Percentiles rank a stretch among this genome's conserved stretches.
phyloP scores from a whole-genome alignment of 2,888 invertebrate species.

The Chesias legatella region DNA sequence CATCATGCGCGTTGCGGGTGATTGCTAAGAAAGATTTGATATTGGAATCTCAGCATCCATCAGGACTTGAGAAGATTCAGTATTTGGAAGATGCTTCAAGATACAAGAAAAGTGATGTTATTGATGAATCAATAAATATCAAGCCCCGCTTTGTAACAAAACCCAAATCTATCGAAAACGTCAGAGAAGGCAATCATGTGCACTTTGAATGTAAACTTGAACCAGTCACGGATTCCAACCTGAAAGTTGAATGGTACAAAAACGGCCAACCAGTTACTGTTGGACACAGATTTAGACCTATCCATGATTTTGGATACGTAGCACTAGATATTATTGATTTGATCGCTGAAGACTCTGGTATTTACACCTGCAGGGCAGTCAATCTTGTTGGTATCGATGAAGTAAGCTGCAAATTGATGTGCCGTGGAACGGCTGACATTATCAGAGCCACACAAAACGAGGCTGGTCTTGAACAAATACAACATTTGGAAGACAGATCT shows the following conservation, averaged over 20 bases:
- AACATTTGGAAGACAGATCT: constrained; percentile 91
- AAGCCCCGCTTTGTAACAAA: constrained; percentile 92
- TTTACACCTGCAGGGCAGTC: constrained; percentile 95
- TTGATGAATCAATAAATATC: constrained; percentile 91
- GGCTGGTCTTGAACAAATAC: constrained; percentile 92
- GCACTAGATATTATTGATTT: constrained; percentile 97
- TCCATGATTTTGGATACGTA: constrained; percentile 99
- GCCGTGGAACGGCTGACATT: constrained; percentile 89
- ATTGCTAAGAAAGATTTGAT: constrained; percentile 93
- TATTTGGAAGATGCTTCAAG: constrained; percentile 93
- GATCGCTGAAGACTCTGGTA: constrained; percentile 96
- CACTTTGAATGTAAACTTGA: constrained; percentile 99
- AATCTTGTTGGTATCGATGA: constrained; percentile 95
- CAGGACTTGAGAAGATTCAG: constrained; percentile 94
- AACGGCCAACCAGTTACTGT: constrained; percentile 96
- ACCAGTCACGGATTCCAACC: constrained; percentile 97
- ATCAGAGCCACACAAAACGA: constrained; percentile 93
- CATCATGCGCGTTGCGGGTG: constrained; percentile 93
- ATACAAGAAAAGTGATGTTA: constrained; percentile 89
- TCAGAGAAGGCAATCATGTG: constrained; percentile 94
- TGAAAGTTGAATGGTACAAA: constrained; percentile 98
- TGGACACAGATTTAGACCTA: constrained; percentile 96
- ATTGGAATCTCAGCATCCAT: constrained; percentile 93
- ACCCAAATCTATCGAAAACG: constrained; percentile 91
- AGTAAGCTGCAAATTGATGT: constrained; percentile 86